These are phyloP conservation scores for Chloebia gouldiae DNA, from an alignment of 2,113 vertebrate species.

Conservation along the genomic window DNA sequence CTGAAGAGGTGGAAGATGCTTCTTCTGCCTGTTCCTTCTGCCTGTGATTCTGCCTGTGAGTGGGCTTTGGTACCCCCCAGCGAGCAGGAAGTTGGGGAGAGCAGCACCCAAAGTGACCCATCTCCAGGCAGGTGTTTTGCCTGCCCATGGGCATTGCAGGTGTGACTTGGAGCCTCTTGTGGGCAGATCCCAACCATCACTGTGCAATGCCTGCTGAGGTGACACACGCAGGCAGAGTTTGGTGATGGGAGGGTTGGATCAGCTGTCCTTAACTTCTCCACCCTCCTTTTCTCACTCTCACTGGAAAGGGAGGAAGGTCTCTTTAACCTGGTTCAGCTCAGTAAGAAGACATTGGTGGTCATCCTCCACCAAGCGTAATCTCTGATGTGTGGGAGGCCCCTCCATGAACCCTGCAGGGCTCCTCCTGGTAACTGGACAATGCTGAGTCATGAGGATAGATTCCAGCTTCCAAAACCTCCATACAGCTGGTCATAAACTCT, in stretches of 20 bases:
- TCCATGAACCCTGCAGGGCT: not conserved
- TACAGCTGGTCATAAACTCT: not conserved
- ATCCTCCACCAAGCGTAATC: not conserved
- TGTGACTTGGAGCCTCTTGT: fast-evolving
- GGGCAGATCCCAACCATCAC: not conserved
- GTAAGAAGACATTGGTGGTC: not conserved
- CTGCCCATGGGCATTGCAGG: fast-evolving
- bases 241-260: not conserved
- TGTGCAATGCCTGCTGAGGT: fast-evolving
- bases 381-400: not conserved
- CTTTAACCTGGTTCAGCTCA: not conserved
- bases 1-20: not conserved
- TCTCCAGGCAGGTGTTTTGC: not conserved
- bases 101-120: not conserved
- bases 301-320: not conserved
- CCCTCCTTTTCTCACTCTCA: not conserved
- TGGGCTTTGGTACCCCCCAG: not conserved
- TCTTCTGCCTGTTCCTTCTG: not conserved
- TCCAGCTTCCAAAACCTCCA: not conserved
- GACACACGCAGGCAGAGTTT: not conserved
- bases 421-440: not conserved
- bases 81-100: not conserved
- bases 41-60: no score
- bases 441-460: not conserved
- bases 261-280: not conserved